Evolutionary conservation across 1,140 invertebrate genomes (phyloP), one percentile per base, ranked within the genome.

Genomic region (Drosophila saltans): DNA sequence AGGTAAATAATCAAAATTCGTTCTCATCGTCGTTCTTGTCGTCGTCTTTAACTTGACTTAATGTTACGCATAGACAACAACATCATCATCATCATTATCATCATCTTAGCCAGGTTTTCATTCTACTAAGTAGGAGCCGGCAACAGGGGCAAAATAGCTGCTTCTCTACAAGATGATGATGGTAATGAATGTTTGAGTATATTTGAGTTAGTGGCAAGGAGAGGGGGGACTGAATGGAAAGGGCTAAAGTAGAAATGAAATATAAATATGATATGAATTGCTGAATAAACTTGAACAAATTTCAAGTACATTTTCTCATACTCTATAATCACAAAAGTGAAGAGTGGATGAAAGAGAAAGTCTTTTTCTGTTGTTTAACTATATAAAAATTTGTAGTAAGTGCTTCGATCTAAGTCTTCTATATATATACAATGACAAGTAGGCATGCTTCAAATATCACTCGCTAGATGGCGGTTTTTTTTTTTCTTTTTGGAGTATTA

Each of bases 1-100:
- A 81, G 82, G 79, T 74, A 86, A 88, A 81, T 70, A 81, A 70
- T 79, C 72, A 77, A 72, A 73, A 69, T 40, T 66, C 73, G 62
- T 41, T 59, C 43, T 43, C 39, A 9, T 24, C 9, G 36, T 66
- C 33, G 6, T 36, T 5, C 33, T 36, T 30, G 16, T 24, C 39
- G 63, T 45, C 16, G 45, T 48, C 45, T 48, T 60, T 43, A 43
- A 67, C 41, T 39, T 28, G 57, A 8, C 11, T 16, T 63, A 56
- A 40, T 28, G 36, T n/a, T 26, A 7, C 39, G 45, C 41, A 56
- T 68, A 39, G n/a, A 36, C 26, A 75, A 75, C 68, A 64, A 57
- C 40, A 60, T 43, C 36, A 36, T 59, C 40, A 16, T 52, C 43
- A 21, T 45, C 45, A 48, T 48, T 16, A 48, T 48, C 43, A 21